Percentiles rank a stretch among this genome's conserved stretches.
These are phyloP conservation scores for Phytoseiulus persimilis DNA, from an alignment of 2,888 invertebrate genomes.

Conservation along the genomic window DNA sequence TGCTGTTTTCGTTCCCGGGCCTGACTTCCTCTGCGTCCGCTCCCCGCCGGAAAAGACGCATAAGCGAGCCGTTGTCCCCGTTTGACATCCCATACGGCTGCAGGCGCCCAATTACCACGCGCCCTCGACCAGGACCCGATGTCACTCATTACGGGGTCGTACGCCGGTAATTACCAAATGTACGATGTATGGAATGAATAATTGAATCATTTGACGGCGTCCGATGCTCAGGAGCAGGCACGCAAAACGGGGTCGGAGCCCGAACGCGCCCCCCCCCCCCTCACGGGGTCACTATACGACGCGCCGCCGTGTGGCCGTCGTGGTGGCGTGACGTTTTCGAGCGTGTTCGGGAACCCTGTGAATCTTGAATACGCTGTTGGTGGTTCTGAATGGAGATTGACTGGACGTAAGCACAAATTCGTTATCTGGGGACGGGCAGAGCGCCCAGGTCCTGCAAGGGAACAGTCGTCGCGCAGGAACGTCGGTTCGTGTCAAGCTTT, in stretches of 20 bases:
- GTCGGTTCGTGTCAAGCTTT: no score
- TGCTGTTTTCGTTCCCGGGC: background rate
- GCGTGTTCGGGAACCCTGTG: no score
- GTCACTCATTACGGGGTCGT: background rate
- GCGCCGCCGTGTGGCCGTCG: background rate
- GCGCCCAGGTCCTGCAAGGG: no score
- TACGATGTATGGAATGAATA: background rate
- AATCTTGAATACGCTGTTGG: background rate
- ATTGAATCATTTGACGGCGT: background rate
- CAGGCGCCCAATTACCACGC: background rate
- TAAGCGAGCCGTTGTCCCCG: no score
- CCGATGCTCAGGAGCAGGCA: background rate
- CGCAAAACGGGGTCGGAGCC: background rate
- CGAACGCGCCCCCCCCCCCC: no score
- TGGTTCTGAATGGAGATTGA: background rate
- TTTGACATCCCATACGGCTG: background rate
- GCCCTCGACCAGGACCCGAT: background rate
- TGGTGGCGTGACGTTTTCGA: background rate
- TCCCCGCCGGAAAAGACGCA: no score
- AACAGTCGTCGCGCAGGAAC: no score
- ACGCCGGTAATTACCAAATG: background rate
- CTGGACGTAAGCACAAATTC: no score
- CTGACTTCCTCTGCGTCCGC: background rate
- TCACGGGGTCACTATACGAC: background rate
- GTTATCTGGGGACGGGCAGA: no score